Conservation (phyloP, 2,888 invertebrate species). For the Drosophila hawaiiensis region DNA sequence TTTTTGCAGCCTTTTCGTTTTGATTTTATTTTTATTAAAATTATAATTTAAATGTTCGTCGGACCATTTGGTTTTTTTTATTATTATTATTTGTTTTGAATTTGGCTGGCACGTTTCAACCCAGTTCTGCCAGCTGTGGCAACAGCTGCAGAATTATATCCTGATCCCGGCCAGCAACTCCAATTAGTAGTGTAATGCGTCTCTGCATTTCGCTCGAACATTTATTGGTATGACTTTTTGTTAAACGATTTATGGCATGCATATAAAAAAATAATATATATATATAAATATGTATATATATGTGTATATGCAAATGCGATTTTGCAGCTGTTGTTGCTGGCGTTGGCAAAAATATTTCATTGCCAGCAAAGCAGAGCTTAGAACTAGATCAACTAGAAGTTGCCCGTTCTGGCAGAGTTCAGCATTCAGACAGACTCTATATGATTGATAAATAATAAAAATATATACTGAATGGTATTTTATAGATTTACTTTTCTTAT, state of each 20-base stretch:
- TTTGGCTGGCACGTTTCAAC: slow-evolving; percentile 46
- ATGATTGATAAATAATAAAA: neutral
- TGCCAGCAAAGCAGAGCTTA: neutral
- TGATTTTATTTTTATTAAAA: slow-evolving; percentile 63
- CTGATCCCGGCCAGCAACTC: slow-evolving; percentile 25
- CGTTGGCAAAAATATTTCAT: slow-evolving; percentile 33
- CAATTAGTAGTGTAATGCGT: slow-evolving; percentile 64
- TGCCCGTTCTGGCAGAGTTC: neutral
- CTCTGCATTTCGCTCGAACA: slow-evolving; percentile 55
- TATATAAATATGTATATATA: neutral
- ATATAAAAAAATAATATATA: neutral
- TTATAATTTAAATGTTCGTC: slow-evolving; percentile 74
- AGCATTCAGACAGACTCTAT: neutral
- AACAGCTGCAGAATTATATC: slow-evolving; percentile 55
- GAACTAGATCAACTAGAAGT: neutral
- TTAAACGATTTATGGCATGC: slow-evolving; percentile 60
- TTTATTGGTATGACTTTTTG: slow-evolving; percentile 72
- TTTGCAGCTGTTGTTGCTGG: slow-evolving; percentile 60
- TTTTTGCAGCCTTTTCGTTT: slow-evolving; percentile 51
- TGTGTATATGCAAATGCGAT: slow-evolving; percentile 33
- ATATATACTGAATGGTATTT: neutral
- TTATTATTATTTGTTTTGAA: slow-evolving; percentile 16
- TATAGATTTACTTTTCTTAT: neutral
- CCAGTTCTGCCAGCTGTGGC: slow-evolving; percentile 27
- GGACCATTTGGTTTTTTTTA: slow-evolving; percentile 35